These are phyloP conservation scores for Sycophila texana DNA, from an alignment of 2,888 invertebrate genomes.

Conservation along the genomic window DNA sequence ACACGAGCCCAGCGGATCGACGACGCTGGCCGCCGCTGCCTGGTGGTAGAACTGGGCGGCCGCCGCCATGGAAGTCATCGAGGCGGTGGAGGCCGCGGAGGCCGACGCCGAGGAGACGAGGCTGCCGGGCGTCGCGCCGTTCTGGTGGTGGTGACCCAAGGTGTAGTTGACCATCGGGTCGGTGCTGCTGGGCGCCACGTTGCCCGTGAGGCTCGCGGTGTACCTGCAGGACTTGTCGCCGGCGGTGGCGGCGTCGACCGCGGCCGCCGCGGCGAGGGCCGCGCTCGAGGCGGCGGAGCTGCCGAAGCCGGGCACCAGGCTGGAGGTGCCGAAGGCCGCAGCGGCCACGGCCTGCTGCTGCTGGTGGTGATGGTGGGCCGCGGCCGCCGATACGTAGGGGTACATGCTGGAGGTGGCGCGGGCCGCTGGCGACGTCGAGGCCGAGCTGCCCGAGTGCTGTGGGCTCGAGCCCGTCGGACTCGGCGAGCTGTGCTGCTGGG, in stretches of 20 bases:
- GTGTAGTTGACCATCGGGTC: conserved; percentile 90
- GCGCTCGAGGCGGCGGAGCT: conserved; percentile 77
- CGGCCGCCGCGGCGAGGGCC: conserved; percentile 80
- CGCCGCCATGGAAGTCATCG: conserved; percentile 79
- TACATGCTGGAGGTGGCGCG: conserved; percentile 88
- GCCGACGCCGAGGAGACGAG: conserved; percentile 78
- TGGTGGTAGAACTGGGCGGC: conserved; percentile 95
- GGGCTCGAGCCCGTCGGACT: conserved; percentile 84
- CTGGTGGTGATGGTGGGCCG: conserved; percentile 83
- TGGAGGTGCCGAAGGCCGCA: conserved; percentile 82
- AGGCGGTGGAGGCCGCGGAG: conserved; percentile 82
- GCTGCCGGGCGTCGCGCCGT: conserved; percentile 77
- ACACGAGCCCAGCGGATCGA: conserved; percentile 89
- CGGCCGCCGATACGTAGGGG: conserved; percentile 89
- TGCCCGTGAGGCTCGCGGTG: conserved; percentile 81
- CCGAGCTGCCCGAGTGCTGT: conserved; percentile 82
- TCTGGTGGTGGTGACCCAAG: conserved; percentile 85
- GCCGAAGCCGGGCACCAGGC: conserved; percentile 80
- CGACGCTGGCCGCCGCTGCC: conserved; percentile 85
- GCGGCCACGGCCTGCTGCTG: conserved; percentile 83
- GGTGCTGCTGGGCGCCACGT: conserved; percentile 78
- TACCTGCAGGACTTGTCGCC: conserved; percentile 90
- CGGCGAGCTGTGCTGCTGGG: conserved; percentile 71
- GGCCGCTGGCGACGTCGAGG: conserved; percentile 80
- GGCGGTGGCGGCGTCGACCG: conserved; percentile 81